Evolutionary conservation across 2,113 vertebrate genomes (phyloP).

Genomic region (Neopipo cinnamomea): DNA sequence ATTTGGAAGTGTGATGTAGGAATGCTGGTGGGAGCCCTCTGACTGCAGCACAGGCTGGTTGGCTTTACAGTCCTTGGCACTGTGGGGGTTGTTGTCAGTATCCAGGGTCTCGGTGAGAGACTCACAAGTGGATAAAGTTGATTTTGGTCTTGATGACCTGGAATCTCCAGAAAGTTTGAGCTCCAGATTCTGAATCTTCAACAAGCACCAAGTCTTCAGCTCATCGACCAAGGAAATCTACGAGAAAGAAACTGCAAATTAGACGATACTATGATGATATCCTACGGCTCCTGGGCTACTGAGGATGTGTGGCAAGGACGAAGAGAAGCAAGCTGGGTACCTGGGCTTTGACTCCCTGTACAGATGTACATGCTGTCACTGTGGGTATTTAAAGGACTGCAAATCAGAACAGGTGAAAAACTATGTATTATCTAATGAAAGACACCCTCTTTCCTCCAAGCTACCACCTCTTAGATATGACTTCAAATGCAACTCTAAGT

Average conservation of each 20-base stretch:
- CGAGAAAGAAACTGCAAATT: constrained; percentile 16
- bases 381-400: not conserved
- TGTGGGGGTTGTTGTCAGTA: constrained; percentile 40
- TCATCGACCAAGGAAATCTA: constrained; percentile 87
- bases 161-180: constrained; percentile 82
- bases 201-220: constrained; percentile 93
- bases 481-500: not conserved
- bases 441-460: not conserved
- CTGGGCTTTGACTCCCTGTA: not conserved
- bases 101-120: constrained; percentile 70
- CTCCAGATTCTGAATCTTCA: constrained; percentile 93
- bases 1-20: constrained; percentile 17
- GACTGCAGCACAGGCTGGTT: not conserved
- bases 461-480: not conserved
- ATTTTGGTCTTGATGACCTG: constrained; percentile 68
- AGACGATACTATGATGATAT: not conserved
- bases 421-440: not conserved
- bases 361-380: not conserved
- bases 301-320: not conserved
- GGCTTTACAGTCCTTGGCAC: constrained; percentile 30
- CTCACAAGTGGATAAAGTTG: constrained; percentile 77
- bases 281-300: not conserved
- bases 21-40: constrained; percentile 51
- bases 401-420: not conserved
- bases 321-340: not conserved